These are phyloP conservation scores for Pseudococcus viburni DNA, from an alignment of 2,888 invertebrate species.

Conservation along the genomic window DNA sequence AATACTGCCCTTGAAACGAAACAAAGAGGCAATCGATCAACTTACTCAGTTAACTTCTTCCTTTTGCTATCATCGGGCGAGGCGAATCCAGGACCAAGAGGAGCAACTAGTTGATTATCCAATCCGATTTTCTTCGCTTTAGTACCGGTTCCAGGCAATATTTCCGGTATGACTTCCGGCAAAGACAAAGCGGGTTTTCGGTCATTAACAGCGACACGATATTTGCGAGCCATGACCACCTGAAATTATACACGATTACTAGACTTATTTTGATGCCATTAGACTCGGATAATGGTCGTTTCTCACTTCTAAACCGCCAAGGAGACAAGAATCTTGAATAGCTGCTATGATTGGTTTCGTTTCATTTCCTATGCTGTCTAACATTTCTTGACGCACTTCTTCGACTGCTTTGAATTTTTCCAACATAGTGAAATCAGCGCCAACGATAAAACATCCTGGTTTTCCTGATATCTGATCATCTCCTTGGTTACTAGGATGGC, in stretches of 20 bases:
- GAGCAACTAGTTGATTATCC: constrained; percentile 90
- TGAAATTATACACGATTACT: constrained; percentile 69
- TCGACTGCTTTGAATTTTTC: constrained; percentile 83
- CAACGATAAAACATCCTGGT: constrained; percentile 97
- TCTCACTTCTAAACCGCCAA: constrained; percentile 94
- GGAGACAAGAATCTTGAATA: constrained; percentile 95
- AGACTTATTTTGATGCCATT: not conserved
- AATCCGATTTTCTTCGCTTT: constrained; percentile 96
- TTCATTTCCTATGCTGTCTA: constrained; percentile 84
- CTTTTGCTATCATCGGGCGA: constrained; percentile 77
- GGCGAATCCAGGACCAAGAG: constrained; percentile 85
- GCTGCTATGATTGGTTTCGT: constrained; percentile 95
- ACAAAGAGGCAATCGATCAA: constrained; percentile 67
- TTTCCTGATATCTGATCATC: constrained; percentile 96
- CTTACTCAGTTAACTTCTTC: constrained; percentile 84
- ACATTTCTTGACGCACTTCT: constrained; percentile 88
- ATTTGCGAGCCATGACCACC: constrained; percentile 93
- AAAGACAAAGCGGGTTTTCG: constrained; percentile 90
- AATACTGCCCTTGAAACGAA: not conserved
- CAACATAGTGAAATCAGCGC: constrained; percentile 95
- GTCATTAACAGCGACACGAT: constrained; percentile 95
- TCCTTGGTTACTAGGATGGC: constrained; percentile 83
- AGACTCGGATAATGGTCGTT: not conserved
- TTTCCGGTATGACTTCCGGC: constrained; percentile 97
- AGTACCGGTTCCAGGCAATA: constrained; percentile 96